Conservation (phyloP, 92 coral and sea anemone species). For the Paramuricea clavata region DNA sequence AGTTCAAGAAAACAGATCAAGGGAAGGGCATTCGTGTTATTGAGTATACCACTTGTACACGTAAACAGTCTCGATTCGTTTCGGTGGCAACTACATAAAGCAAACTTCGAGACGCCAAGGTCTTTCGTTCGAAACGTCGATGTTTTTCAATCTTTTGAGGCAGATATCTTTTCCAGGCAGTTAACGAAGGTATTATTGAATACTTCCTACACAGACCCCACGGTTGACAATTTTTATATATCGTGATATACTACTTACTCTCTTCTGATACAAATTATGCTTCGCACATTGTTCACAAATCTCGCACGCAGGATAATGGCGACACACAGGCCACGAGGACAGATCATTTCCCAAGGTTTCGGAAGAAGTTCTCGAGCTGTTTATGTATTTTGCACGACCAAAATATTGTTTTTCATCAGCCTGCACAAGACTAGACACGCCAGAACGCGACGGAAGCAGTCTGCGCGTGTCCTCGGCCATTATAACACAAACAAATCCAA, state of each 20-base stretch:
- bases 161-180: neutral
- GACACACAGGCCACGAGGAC: constrained; percentile 73
- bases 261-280: constrained; percentile 20
- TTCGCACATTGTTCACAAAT: constrained; percentile 60
- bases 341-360: constrained; percentile 21
- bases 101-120: too few relatives aligned
- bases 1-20: too few relatives aligned
- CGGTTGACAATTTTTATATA: too few relatives aligned
- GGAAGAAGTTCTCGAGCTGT: constrained; percentile 1
- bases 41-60: too few relatives aligned
- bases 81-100: too few relatives aligned
- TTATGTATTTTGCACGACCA: neutral
- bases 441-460: neutral
- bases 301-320: constrained; percentile 74
- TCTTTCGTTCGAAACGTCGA: too few relatives aligned
- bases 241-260: constrained; percentile 16
- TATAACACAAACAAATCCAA: neutral
- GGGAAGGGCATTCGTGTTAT: too few relatives aligned
- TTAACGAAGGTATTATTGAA: neutral
- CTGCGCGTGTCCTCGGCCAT: neutral
- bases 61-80: too few relatives aligned
- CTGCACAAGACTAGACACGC: neutral
- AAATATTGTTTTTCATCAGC: neutral
- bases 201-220: neutral
- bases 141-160: too few relatives aligned